Evolutionary conservation across 2,888 invertebrate species (phyloP), one percentile per base, ranked within the genome.

Genomic region (Tipula lateralis): DNA sequence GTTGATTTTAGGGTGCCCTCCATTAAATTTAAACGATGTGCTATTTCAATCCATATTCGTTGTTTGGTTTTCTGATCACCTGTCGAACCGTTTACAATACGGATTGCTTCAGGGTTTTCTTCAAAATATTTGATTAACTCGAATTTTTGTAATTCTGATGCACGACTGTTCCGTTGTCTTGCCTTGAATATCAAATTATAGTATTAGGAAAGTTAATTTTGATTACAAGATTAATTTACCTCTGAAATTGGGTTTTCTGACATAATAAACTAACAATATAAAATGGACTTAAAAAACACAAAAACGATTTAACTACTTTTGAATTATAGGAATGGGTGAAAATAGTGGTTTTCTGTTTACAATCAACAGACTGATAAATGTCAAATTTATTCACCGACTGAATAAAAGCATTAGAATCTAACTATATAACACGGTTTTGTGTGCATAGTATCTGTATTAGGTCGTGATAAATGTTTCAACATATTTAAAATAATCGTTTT

Each of bases 1-100:
- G 86, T 85, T n/a, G 85, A 85, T 80, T 86, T 86, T 19, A 86
- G 36, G 16, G 85, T 84, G 5, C 86, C 86, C 12, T 86, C 85
- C 29, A 86, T 80, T 16, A 82, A 29, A 66, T 86, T 86, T 34
- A 86, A 83, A 13, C 85, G 85, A 82, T 86, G 86, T 24, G 86
- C 84, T 19, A 86, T 24, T 83, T 86, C 84, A 19, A 86, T 85
- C 86, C 86, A 86, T 50, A 86, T 85, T 39, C 81, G 66, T 82
- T 86, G 86, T 66, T 85, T 86, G 2, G 84, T 83, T 50, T 84
- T 80, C 29, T 83, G 84, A 66, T 85, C 83, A 5, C 82, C 84
- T 9, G 24, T 29, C 6, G 84, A 32, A 24, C 84, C 84, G 36
- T 85, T 85, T 19, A 85, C 66, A n/a, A 84, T 85, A 32, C 86